Base-by-base conservation (phyloP, 2,888 invertebrate genomes). In the Dicyrtoma fusca region DNA sequence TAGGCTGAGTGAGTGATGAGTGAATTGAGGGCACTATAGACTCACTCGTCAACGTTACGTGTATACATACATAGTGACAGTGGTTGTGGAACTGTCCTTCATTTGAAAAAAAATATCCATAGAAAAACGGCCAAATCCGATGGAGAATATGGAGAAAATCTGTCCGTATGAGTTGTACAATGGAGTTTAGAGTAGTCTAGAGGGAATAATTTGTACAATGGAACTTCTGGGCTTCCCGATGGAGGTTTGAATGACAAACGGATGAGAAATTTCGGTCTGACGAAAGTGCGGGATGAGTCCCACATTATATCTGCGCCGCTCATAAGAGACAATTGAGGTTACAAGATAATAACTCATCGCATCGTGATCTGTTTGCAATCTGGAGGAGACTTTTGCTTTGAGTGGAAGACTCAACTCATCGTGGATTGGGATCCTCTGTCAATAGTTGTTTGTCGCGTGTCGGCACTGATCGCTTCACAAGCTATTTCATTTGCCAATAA, bases 401-500 rank as follows among this genome's bases (percentile, higher is more conserved):
- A 49, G 49, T 6, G 49, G 11, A 17, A 34, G 44, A 42, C 21
- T 26, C 25, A n/a, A 3, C 44, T 5, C 44, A 19, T 62, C 34
- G 11, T 45, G 19, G 11, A 53, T 51, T 11, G 11, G 51, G 25
- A 65, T 34, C 26, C 51, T 65, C n/a, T 55, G 66, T 66, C 63
- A 63, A 53, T 10, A 53, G 10, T 66, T 66, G 14, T 5, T 55
- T 34, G 66, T 66, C 66, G 53, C 66, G 66, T 66, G 66, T 17
- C 21, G 2, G n/a, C 66, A 34, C 53, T 26, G 53, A 53, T 53
- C 66, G 17, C 42, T 53, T 53, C 53, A 66, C 53, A 53, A 66
- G 21, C 34, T 19, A 53, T 66, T 66, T 66, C 66, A 66, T 53
- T 34, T 66, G 53, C 53, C 66, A 66, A 66, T 57, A 26, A 57